Conservation (phyloP, 1,140 invertebrate genomes). For the Drosophila virilis region DNA sequence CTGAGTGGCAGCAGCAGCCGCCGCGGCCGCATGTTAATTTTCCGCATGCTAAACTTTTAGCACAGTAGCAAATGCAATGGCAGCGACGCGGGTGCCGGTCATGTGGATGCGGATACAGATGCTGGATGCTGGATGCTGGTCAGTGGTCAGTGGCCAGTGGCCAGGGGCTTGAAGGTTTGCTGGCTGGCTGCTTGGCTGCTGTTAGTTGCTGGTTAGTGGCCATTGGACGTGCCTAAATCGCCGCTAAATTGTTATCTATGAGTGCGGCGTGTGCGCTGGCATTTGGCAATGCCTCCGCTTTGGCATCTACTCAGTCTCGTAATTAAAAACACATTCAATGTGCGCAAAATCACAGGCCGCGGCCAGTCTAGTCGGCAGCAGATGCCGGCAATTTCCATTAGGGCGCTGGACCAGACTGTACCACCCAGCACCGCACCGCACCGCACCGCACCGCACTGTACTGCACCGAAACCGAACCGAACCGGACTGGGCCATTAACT, state of each 20-base stretch:
- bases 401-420: constrained; percentile 19
- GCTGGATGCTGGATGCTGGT: constrained; percentile 22
- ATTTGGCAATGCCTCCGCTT: constrained; percentile 55
- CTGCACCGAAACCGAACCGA: neutral
- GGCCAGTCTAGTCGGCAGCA: constrained; percentile 19
- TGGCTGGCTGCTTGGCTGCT: constrained; percentile 2
- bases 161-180: neutral
- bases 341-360: constrained; percentile 77
- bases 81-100: constrained; percentile 60
- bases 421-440: neutral
- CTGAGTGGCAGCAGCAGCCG: constrained; percentile 60
- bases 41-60: constrained; percentile 82
- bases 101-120: constrained; percentile 32
- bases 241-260: constrained; percentile 82
- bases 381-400: constrained; percentile 62
- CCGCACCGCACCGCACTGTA: neutral
- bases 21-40: constrained; percentile 77
- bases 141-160: constrained; percentile 13
- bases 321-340: constrained; percentile 83
- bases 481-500: constrained; percentile 69
- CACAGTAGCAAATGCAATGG: constrained; percentile 72
- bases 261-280: constrained; percentile 77
- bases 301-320: constrained; percentile 63
- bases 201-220: constrained; percentile 31
- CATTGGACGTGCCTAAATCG: constrained; percentile 78